phyloP scores from a whole-genome alignment of 2,797 vertebrate genomes.

The Trachops cirrhosus region DNA sequence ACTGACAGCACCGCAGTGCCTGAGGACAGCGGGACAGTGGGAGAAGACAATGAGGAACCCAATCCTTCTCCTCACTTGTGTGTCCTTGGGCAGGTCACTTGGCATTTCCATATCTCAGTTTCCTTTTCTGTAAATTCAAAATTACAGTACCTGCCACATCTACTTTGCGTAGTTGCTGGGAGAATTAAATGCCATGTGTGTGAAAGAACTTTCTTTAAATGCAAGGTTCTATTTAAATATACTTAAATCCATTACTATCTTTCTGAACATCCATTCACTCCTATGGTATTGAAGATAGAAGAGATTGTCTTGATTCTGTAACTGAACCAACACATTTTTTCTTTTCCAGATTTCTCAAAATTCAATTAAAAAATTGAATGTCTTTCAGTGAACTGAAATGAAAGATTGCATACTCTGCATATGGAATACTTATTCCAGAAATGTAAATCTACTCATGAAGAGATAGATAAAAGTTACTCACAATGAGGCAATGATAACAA shows the following conservation, averaged over 20 bases:
- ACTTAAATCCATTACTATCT: background rate
- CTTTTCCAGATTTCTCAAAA: background rate
- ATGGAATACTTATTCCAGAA: background rate
- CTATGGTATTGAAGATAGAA: background rate
- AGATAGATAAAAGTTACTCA: background rate
- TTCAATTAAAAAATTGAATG: background rate
- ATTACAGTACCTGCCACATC: background rate
- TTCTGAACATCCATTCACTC: background rate
- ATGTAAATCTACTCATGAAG: background rate
- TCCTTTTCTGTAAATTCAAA: background rate
- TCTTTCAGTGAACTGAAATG: background rate
- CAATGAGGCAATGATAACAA: background rate
- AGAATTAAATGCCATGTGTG: background rate
- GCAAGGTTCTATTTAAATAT: background rate
- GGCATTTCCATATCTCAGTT: background rate
- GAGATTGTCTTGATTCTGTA: background rate
- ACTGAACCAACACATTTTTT: background rate
- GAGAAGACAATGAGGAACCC: background rate
- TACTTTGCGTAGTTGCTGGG: background rate
- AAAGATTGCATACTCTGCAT: background rate
- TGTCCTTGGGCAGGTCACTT: background rate
- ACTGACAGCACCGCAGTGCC: background rate
- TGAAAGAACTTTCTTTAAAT: background rate
- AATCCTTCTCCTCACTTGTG: background rate
- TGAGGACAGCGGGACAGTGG: background rate